Conservation (phyloP, 2,888 invertebrate species). For the Yponomeuta plumbellus region DNA sequence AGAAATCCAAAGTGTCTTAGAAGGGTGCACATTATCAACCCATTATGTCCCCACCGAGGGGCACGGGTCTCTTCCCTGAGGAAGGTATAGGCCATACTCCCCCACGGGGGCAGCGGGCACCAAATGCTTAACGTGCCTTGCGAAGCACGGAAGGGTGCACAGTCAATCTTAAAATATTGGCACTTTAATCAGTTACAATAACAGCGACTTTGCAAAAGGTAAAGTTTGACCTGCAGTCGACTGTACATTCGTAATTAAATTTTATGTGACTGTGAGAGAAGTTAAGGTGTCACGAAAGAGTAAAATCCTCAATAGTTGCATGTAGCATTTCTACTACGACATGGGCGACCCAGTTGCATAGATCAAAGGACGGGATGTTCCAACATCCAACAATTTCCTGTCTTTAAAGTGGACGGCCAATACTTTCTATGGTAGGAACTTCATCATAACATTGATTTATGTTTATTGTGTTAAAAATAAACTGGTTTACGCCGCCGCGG, state of each 20-base stretch:
- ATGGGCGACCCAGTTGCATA: constrained; percentile 17
- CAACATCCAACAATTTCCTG: constrained; percentile 45
- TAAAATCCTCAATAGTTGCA: constrained; percentile 11
- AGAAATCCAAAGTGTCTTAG: too few relatives aligned
- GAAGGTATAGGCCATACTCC: too few relatives aligned
- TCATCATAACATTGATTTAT: not conserved
- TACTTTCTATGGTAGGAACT: not conserved
- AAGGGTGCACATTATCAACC: too few relatives aligned
- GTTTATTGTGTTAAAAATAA: not conserved
- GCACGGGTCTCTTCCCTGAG: too few relatives aligned
- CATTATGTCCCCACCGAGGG: too few relatives aligned
- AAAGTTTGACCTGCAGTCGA: too few relatives aligned
- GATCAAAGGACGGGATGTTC: constrained; percentile 56
- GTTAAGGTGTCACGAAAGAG: not conserved
- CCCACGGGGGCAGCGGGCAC: too few relatives aligned
- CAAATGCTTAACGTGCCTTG: too few relatives aligned
- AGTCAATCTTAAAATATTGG: too few relatives aligned
- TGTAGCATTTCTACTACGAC: constrained; percentile 2
- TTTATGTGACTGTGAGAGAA: not conserved
- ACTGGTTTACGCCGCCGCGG: not conserved
- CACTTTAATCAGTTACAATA: too few relatives aligned
- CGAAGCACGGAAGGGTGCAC: too few relatives aligned
- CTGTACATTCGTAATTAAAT: not conserved
- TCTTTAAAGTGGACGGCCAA: constrained; percentile 19
- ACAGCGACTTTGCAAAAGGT: too few relatives aligned